Conservation (phyloP, 1,140 invertebrate species). For the roundworm (Caenorhabditis elegans) region DNA sequence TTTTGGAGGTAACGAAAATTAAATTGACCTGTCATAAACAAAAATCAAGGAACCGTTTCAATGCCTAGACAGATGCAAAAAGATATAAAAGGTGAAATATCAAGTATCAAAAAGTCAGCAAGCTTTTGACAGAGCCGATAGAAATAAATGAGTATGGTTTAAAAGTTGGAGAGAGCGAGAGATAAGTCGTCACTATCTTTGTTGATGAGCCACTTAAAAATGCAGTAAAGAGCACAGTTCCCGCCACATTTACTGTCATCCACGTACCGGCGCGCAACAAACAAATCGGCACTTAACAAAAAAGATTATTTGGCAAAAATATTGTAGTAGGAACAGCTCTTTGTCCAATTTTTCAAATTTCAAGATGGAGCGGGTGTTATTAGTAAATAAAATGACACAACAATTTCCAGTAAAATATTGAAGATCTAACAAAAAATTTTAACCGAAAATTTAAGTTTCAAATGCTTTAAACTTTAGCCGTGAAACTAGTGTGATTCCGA, state of each 20-base stretch:
- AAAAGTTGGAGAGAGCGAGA: not conserved
- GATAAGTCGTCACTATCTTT: not conserved
- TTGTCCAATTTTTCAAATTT: not conserved
- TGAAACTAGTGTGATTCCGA: too few species aligned
- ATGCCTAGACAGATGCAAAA: not conserved
- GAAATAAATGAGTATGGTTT: constrained; percentile 1
- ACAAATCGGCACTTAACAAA: not conserved
- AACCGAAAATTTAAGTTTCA: too few species aligned
- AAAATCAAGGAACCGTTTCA: too few species aligned
- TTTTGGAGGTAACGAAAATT: too few species aligned
- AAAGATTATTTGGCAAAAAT: too few species aligned
- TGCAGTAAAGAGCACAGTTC: constrained; percentile 27
- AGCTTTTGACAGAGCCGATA: not conserved
- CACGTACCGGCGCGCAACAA: not conserved
- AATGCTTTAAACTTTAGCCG: too few species aligned
- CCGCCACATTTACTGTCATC: not conserved
- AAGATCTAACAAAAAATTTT: not conserved
- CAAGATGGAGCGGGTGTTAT: too few species aligned
- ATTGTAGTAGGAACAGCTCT: too few species aligned
- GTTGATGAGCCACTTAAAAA: constrained; percentile 7
- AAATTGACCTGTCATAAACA: too few species aligned
- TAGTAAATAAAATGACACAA: too few species aligned
- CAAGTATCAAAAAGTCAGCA: not conserved
- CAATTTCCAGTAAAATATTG: too few species aligned
- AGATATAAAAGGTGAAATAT: constrained; percentile 12